A percentile compares a stretch with the other conserved stretches of the same genome.
phyloP scores from a whole-genome alignment of 2,113 vertebrate genomes.

The Hemiprocne comata region DNA sequence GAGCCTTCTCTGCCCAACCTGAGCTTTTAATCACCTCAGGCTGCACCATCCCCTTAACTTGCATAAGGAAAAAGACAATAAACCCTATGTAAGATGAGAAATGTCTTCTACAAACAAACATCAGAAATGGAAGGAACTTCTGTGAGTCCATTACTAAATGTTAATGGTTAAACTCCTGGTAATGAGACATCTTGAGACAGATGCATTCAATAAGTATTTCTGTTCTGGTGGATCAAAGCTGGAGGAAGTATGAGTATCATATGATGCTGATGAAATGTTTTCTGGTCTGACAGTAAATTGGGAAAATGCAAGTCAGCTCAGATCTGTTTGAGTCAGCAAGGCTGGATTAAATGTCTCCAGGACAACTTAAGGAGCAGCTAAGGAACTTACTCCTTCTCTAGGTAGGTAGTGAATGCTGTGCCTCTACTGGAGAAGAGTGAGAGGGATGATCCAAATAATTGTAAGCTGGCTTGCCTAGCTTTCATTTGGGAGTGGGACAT shows the following conservation, averaged over 20 bases:
- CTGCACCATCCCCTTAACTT: background rate
- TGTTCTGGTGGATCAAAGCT: conserved; percentile 56
- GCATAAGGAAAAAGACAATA: background rate
- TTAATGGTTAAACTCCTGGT: conserved; percentile 43
- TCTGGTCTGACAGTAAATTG: conserved; percentile 18
- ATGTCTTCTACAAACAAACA: background rate
- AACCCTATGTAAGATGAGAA: background rate
- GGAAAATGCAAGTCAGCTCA: background rate
- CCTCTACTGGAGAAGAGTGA: background rate
- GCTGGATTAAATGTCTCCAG: background rate
- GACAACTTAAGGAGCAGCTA: background rate
- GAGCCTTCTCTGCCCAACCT: background rate
- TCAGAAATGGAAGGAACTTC: background rate
- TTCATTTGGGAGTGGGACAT: background rate
- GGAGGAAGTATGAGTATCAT: conserved; percentile 38
- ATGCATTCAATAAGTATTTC: conserved; percentile 53
- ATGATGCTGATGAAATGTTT: conserved; percentile 45
- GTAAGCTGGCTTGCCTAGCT: background rate
- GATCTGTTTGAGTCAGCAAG: background rate
- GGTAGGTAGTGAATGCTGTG: background rate
- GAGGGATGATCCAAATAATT: background rate
- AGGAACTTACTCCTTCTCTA: background rate
- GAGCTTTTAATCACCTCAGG: background rate
- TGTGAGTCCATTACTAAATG: conserved; percentile 52
- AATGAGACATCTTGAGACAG: conserved; percentile 45